A percentile compares a stretch with the other conserved stretches of the same genome.
Evolutionary conservation across 2,888 invertebrate species (phyloP).

Genomic region (Isotomurus palustris): DNA sequence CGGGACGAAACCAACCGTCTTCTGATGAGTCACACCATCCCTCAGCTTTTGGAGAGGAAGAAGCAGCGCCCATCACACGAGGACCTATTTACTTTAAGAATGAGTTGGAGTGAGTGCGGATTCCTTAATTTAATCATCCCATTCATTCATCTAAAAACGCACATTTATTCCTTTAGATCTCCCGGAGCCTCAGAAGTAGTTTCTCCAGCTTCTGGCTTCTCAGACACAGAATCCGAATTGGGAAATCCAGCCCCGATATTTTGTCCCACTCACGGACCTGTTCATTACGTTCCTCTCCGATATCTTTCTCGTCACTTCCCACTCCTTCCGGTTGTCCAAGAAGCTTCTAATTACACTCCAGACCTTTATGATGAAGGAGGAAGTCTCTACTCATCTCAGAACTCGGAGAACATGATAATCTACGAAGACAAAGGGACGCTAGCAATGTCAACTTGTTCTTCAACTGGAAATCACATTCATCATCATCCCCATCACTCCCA

Average conservation of each 20-base stretch:
- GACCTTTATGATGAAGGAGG: slow-evolving; percentile 41
- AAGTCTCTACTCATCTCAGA: slow-evolving; percentile 36
- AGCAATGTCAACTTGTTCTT: too few relatives aligned
- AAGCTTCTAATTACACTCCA: slow-evolving; percentile 24
- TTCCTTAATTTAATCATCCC: too few relatives aligned
- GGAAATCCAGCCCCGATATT: slow-evolving; percentile 24
- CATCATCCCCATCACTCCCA: not conserved
- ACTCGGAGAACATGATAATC: slow-evolving; percentile 29
- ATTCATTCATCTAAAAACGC: too few relatives aligned
- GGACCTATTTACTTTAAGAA: slow-evolving; percentile 35
- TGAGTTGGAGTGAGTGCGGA: slow-evolving; percentile 32
- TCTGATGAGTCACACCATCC: not conserved
- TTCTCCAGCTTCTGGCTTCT: slow-evolving; percentile 40
- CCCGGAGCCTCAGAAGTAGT: slow-evolving; percentile 40
- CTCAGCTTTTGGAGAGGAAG: slow-evolving; percentile 10
- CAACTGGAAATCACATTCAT: not conserved
- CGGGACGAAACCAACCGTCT: not conserved
- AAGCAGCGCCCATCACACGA: slow-evolving; percentile 27
- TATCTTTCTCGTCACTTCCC: slow-evolving; percentile 37
- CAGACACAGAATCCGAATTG: slow-evolving; percentile 35
- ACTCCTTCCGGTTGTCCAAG: slow-evolving; percentile 42
- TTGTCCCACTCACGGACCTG: slow-evolving; percentile 41
- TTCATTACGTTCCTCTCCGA: slow-evolving; percentile 30
- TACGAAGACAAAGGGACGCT: slow-evolving; percentile 25
- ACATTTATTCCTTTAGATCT: slow-evolving; percentile 22